Percentiles rank a stretch among this genome's conserved stretches.
Evolutionary conservation across 2,888 invertebrate genomes (phyloP).

Genomic region (Pegoplata infirma): DNA sequence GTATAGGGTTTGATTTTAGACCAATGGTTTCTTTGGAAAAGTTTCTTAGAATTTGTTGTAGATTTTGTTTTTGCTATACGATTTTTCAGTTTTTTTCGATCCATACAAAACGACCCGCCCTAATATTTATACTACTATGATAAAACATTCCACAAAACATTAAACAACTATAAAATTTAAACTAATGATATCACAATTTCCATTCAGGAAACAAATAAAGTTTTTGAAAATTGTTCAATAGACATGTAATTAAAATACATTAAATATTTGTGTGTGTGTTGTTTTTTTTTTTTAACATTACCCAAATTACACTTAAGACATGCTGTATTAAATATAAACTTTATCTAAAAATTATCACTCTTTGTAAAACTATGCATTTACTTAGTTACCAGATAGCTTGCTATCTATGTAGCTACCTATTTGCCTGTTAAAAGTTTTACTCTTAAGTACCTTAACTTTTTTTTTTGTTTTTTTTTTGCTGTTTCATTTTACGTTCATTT

Average conservation of each 20-base stretch:
- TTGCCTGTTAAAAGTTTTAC: conserved; percentile 26
- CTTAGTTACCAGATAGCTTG: neutral
- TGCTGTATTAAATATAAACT: conserved; percentile 27
- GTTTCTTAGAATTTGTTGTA: no score
- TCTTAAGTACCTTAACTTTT: conserved; percentile 32
- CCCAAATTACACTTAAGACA: conserved; percentile 19
- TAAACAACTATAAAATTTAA: no score
- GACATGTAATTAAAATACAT: conserved; percentile 18
- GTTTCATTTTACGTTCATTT: no score
- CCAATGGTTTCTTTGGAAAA: no score
- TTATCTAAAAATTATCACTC: conserved; percentile 23
- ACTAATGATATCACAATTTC: no score
- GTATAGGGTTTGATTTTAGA: no score
- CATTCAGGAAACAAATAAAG: neutral
- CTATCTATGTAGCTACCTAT: conserved; percentile 20
- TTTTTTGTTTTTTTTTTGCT: no score
- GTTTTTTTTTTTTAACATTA: conserved; percentile 11
- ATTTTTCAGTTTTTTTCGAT: no score
- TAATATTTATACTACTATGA: no score
- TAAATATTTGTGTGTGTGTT: conserved; percentile 16
- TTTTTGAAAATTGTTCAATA: neutral
- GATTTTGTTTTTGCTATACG: no score
- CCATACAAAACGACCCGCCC: no score
- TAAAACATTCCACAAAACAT: no score
- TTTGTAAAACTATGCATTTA: conserved; percentile 16